Conservation (phyloP, 2,888 invertebrate genomes). For the Chelonus formosanus region DNA sequence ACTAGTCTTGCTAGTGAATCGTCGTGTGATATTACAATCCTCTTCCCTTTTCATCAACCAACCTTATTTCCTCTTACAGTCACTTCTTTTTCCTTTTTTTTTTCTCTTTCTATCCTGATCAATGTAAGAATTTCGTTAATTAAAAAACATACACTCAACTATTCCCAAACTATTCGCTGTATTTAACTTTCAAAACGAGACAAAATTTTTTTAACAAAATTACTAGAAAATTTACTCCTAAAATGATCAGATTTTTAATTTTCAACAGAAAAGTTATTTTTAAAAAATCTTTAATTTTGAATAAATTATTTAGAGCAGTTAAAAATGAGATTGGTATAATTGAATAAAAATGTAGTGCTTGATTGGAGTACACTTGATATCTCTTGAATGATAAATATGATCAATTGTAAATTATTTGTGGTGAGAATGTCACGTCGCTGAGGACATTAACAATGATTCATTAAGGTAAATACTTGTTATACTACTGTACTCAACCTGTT, state of each 20-base stretch:
- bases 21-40: no score
- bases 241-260: no score
- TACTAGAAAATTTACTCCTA: no score
- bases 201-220: no score
- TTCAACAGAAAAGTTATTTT: no score
- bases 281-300: no score
- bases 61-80: background rate
- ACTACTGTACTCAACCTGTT: background rate
- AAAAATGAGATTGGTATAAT: no score
- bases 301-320: no score
- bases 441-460: slow-evolving; percentile 31
- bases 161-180: background rate
- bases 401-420: slow-evolving; percentile 42
- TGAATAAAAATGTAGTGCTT: no score
- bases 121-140: background rate
- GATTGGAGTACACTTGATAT: no score
- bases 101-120: background rate
- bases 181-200: no score
- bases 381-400: background rate
- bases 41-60: background rate
- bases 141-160: background rate
- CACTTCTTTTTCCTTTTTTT: background rate
- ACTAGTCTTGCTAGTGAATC: no score
- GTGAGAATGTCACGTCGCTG: slow-evolving; percentile 58
- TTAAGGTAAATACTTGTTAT: slow-evolving; percentile 16